phyloP scores from a whole-genome alignment of 92 coral and sea anemone genomes.

The Hydrozoanthus gracilis region DNA sequence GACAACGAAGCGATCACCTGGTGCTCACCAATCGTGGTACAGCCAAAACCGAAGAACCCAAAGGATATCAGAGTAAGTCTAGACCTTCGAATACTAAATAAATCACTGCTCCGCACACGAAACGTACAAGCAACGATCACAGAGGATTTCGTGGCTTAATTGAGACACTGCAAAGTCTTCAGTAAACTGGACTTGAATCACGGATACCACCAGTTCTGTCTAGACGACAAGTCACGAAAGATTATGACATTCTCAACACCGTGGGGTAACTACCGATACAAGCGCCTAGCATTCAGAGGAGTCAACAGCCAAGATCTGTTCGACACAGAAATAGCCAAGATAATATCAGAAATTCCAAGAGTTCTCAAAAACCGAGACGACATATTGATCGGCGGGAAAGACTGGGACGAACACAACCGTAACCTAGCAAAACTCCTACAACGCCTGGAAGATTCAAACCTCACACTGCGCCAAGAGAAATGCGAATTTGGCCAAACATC shows the following conservation, averaged over 20 bases:
- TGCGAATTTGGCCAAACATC: conserved; percentile 61
- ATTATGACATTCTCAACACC: no score
- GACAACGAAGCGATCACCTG: conserved; percentile 59
- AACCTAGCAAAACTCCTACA: conserved; percentile 46
- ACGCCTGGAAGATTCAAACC: conserved; percentile 53
- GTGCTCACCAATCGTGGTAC: conserved; percentile 70
- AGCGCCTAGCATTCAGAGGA: conserved; percentile 57
- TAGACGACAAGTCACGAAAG: conserved; percentile 50
- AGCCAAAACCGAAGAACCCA: conserved; percentile 70
- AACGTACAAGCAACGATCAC: no score
- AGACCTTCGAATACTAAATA: conserved; percentile 62
- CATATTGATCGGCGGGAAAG: conserved; percentile 59
- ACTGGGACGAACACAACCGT: conserved; percentile 56
- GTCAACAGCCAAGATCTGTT: conserved; percentile 55
- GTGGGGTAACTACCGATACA: conserved; percentile 70
- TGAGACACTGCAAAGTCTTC: conserved; percentile 52
- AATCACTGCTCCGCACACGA: conserved; percentile 68
- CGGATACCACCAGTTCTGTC: conserved; percentile 50
- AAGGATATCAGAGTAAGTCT: conserved; percentile 72
- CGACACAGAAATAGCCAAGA: conserved; percentile 47
- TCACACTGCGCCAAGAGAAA: conserved; percentile 57
- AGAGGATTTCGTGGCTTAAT: conserved; percentile 50
- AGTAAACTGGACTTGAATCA: conserved; percentile 54
- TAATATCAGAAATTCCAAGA: conserved; percentile 60
- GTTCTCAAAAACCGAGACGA: conserved; percentile 69